Base-by-base conservation (phyloP, 2,888 invertebrate genomes). In the Halictus ligatus region DNA sequence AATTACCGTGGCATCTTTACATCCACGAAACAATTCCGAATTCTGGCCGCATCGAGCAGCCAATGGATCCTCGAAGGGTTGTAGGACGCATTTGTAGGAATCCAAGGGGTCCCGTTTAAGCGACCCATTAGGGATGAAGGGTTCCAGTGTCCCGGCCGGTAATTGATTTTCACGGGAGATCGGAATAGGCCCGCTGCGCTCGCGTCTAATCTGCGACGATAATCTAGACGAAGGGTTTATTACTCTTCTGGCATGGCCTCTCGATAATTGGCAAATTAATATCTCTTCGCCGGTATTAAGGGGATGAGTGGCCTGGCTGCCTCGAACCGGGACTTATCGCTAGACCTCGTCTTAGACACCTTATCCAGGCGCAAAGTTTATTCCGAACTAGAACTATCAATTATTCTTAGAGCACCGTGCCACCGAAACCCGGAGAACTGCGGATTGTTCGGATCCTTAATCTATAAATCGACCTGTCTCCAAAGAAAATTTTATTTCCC, bases 201-300 rank as follows among this genome's bases (percentile, higher is more conserved):
- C 64, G 46, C 77, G 67, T 40, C 73, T 85, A 84, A 88, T 86
- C 85, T 83, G 48, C 73, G 54, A 78, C 81, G 89, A 89, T 90
- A 89, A 86, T 84, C 88, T 82, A 74, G 73, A 86, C 78, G 76
- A 82, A 75, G 82, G 88, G 91, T 88, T 91, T 89, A 87, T 88
- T 86, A 91, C 82, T 54, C 60, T n/a, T 40, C 58, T 58, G 79
- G 43, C 74, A 75, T 81, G 81, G 83, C 85, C 78, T 54, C 75
- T 73, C 80, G 81, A 91, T 90, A 90, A 90, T 90, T 91, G 91
- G 86, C 86, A 89, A 91, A 89, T 90, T 91, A 90, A 90, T 90
- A 91, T 81, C 90, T 85, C 86, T 79, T 78, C 58, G 46, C 67
- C 64, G 85, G 84, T 84, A 91, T 91, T 89, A 88, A 83, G 81